Evolutionary conservation across 2,888 invertebrate genomes (phyloP).

Genomic region (Blera fallax): DNA sequence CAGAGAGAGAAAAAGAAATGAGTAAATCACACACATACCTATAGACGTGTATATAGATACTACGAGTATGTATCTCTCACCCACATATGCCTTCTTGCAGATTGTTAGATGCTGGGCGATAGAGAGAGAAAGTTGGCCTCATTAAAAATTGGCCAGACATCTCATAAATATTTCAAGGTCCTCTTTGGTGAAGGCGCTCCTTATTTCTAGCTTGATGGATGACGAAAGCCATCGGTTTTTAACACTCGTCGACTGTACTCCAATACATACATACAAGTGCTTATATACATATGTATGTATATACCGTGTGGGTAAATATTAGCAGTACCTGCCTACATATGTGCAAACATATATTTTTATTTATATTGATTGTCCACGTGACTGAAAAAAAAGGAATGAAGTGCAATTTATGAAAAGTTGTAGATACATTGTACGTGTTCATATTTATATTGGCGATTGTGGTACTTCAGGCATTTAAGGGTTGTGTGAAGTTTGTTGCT

Average conservation of each 20-base stretch:
- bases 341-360: background rate
- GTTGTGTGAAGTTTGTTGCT: background rate
- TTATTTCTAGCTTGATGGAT: conserved; percentile 72
- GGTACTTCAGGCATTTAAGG: background rate
- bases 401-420: conserved; percentile 2
- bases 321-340: conserved; percentile 39
- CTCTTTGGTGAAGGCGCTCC: conserved; percentile 55
- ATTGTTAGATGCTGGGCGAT: conserved; percentile 43
- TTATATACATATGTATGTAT: background rate
- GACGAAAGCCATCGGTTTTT: conserved; percentile 74
- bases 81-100: conserved; percentile 12
- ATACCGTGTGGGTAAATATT: background rate
- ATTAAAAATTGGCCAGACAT: conserved; percentile 76
- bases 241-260: conserved; percentile 67
- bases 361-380: conserved; percentile 21
- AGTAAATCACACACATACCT: background rate
- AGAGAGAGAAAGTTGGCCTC: conserved; percentile 73
- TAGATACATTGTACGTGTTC: background rate
- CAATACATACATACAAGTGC: conserved; percentile 9
- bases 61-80: background rate
- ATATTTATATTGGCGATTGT: background rate
- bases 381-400: background rate
- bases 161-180: conserved; percentile 76
- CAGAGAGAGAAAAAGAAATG: background rate
- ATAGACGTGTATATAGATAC: background rate